phyloP scores from a whole-genome alignment of 2,888 invertebrate species.

The Eupeodes luniger region DNA sequence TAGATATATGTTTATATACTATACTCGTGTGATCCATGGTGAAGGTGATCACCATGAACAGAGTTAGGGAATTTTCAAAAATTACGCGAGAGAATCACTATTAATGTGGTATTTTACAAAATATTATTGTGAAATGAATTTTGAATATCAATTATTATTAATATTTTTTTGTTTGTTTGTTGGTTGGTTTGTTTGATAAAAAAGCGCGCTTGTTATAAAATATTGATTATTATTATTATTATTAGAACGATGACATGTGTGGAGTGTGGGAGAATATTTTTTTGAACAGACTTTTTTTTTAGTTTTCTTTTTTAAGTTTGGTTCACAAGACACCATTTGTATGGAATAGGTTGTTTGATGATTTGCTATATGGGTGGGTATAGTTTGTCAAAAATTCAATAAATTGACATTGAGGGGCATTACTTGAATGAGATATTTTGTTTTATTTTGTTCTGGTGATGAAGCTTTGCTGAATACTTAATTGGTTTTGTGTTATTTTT shows the following conservation, averaged over 20 bases:
- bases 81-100: constrained; percentile 77
- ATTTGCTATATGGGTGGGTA: constrained; percentile 46
- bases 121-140: constrained; percentile 79
- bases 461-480: constrained; percentile 23
- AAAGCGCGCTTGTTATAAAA: constrained; percentile 44
- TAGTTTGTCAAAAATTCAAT: constrained; percentile 35
- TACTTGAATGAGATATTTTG: neutral
- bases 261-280: constrained; percentile 73
- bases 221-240: constrained; percentile 54
- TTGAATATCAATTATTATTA: constrained; percentile 61
- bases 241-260: constrained; percentile 72
- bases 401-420: neutral
- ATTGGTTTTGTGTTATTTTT: neutral
- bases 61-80: constrained; percentile 39
- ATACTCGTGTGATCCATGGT: neutral
- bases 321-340: neutral
- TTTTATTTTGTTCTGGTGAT: neutral
- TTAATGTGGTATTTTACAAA: constrained; percentile 83
- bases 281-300: neutral
- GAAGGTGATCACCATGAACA: neutral
- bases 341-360: neutral
- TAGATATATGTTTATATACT: neutral
- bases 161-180: neutral
- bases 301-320: neutral
- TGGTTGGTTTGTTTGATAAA: constrained; percentile 1